Conservation (phyloP, 1,140 invertebrate species). For the Drosophila tristis region DNA sequence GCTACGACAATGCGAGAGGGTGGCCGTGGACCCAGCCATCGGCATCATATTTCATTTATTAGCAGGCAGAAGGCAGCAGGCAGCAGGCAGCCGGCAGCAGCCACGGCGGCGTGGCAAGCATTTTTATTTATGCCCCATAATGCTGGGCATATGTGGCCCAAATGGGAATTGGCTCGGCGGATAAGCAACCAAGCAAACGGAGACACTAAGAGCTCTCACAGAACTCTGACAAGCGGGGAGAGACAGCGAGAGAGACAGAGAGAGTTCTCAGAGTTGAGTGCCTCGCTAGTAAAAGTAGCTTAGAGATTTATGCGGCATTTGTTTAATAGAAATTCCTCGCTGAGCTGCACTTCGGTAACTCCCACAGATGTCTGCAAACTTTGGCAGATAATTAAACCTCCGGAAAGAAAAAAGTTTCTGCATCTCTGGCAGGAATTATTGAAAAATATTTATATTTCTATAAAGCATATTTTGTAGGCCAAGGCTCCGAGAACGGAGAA, state of each 20-base stretch:
- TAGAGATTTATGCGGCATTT: conserved; percentile 75
- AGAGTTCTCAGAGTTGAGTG: conserved; percentile 44
- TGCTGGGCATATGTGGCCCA: conserved; percentile 81
- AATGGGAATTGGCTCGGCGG: conserved; percentile 71
- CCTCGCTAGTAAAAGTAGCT: conserved; percentile 71
- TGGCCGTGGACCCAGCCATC: conserved; percentile 7
- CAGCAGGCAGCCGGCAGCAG: too few species aligned
- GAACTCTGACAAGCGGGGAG: background rate
- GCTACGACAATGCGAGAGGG: conserved; percentile 66
- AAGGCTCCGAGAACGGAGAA: conserved; percentile 13
- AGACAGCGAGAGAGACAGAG: background rate
- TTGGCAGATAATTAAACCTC: conserved; percentile 35
- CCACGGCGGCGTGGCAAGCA: conserved; percentile 51
- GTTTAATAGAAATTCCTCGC: conserved; percentile 51
- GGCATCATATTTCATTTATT: conserved; percentile 84
- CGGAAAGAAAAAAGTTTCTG: too few species aligned
- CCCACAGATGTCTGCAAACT: conserved; percentile 11
- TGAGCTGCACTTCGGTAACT: conserved; percentile 39
- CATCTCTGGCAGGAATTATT: too few species aligned
- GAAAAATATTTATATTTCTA: background rate
- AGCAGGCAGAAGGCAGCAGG: conserved; percentile 45
- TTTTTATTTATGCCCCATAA: conserved; percentile 79
- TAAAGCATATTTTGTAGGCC: conserved; percentile 15
- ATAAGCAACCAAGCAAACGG: conserved; percentile 37
- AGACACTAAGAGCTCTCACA: conserved; percentile 19